A percentile compares a stretch with the other conserved stretches of the same genome.
These are phyloP conservation scores for Drosophila austrosaltans DNA, from an alignment of 2,888 invertebrate genomes.

Conservation along the genomic window DNA sequence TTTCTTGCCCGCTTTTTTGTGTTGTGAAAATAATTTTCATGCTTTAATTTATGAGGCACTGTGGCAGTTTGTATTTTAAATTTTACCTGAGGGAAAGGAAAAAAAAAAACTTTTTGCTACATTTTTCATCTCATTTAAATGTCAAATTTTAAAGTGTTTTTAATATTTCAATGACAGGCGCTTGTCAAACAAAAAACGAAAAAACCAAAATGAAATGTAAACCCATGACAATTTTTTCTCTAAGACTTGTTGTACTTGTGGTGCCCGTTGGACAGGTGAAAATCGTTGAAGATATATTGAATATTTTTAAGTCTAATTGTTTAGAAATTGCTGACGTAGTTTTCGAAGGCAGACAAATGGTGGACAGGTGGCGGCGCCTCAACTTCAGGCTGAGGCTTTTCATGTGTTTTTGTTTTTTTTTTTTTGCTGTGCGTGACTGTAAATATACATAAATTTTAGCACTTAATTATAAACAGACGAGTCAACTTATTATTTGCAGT, in stretches of 20 bases:
- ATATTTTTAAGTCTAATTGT: slow-evolving; percentile 51
- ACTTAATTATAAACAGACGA: slow-evolving; percentile 76
- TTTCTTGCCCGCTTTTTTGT: slow-evolving; percentile 24
- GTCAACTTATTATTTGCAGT: slow-evolving; percentile 38
- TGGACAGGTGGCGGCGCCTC: slow-evolving; percentile 75
- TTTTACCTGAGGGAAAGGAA: slow-evolving; percentile 45
- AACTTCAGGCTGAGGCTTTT: slow-evolving; percentile 3
- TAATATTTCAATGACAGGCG: slow-evolving; percentile 79
- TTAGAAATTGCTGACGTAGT: slow-evolving; percentile 69
- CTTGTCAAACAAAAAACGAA: slow-evolving; percentile 62
- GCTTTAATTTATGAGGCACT: slow-evolving; percentile 59
- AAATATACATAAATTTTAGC: slow-evolving; percentile 67
- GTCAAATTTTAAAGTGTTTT: slow-evolving; percentile 76
- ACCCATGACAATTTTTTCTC: slow-evolving; percentile 55
- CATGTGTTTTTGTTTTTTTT: too few species aligned
- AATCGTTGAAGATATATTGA: slow-evolving; percentile 41
- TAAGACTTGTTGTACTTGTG: background rate
- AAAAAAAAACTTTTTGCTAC: slow-evolving; percentile 40
- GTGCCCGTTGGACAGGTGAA: slow-evolving; percentile 48
- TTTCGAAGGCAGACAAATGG: slow-evolving; percentile 58
- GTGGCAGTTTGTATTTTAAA: slow-evolving; percentile 32
- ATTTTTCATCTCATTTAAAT: slow-evolving; percentile 49
- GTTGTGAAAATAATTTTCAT: slow-evolving; percentile 50
- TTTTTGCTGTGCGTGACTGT: slow-evolving; percentile 12
- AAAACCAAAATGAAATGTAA: slow-evolving; percentile 53